Evolutionary conservation across 2,888 invertebrate genomes (phyloP), one percentile per base, ranked within the genome.

Genomic region (Falcaria lacertinaria): DNA sequence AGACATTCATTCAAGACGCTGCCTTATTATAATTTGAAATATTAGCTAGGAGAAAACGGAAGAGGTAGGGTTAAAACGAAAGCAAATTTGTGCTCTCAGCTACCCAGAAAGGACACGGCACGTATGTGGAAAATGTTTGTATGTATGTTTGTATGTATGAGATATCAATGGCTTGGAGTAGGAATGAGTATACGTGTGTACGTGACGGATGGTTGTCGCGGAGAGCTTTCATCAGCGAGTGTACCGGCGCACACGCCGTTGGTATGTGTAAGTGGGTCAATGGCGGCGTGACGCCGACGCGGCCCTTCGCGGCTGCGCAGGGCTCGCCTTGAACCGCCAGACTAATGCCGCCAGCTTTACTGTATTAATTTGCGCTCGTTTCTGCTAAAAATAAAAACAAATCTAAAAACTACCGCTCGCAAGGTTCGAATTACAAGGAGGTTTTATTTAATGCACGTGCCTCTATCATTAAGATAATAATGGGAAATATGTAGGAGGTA

Each of bases 261-360:
- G 74, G 71, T 76, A 71, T 63, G 59, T 67, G 67, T 73, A 88
- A 80, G 80, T 88, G 61, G 87, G 88, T 88, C 88, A 88, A 88
- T 88, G 88, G 80, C 82, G 79, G 70, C 76, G 87, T 88, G 88
- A 88, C 87, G 86, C 76, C 71, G 64, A 64, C 72, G 77, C 78
- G 86, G 86, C 88, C 88, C 88, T 87, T 85, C 77, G 80, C 78
- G 69, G 68, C 64, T 55, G 51, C 59, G 71, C 73, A 83, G 83
- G 83, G 84, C 80, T 81, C 69, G 84, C 87, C 88, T 88, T 89
- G 88, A 89, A 89, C 88, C 79, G 75, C 61, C 78, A 67, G 55
- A 64, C 65, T 68, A 66, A 69, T 69, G 69, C 74, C 64, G 66
- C 64, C 64, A 68, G 68, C 76, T 71, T 72, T 65, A 74, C 75